Evolutionary conservation across 2,888 invertebrate species (phyloP), one percentile per base, ranked within the genome.

Genomic region (Thereva nobilitata): DNA sequence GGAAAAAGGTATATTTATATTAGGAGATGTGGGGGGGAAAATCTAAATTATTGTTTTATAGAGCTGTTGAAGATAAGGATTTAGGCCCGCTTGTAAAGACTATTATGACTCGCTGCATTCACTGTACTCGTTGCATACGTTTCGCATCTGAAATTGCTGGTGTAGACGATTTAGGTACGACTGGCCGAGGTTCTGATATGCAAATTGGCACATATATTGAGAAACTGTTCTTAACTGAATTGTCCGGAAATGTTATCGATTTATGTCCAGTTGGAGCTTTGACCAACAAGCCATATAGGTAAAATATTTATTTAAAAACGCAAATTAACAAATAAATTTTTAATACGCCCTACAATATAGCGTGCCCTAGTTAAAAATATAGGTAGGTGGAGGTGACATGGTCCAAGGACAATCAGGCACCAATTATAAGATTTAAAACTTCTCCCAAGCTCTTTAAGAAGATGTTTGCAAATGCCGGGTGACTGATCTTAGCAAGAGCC

Each of bases 101-200:
- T 0, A 91, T 95, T 34, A 99, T 99, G 99, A 99, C 98, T 0
- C 87, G 99, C 59, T 99, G 99, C 81, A 99, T 99, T 77, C 99
- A 98, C 77, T 99, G 99, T 82, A 99, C 99, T 0, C 86, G 99
- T 4, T 98, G 97, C 79, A 94, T 98, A 74, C 87, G 97, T 71
- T 99, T 99, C 82, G 98, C 97, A 2, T 97, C 97, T 2, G 99
- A 99, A 83, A 90, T 99, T n/a, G 98, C 98, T 64, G 99, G 99
- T 8, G 91, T 99, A 50, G 97, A 97, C 79, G 98, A 98, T 82
- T 85, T 99, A 70, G 89, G 99, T 65, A 95, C 95, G 4, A 95
- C 95, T 35, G 95, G 96, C 1, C 86, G 96, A 76, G 96, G 97
- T 56, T 87, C 89, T 73, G 96, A 97, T 71, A 98, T 99, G 97